Conservation (phyloP, 2,888 invertebrate species). For the Drosophila vallismaia region DNA sequence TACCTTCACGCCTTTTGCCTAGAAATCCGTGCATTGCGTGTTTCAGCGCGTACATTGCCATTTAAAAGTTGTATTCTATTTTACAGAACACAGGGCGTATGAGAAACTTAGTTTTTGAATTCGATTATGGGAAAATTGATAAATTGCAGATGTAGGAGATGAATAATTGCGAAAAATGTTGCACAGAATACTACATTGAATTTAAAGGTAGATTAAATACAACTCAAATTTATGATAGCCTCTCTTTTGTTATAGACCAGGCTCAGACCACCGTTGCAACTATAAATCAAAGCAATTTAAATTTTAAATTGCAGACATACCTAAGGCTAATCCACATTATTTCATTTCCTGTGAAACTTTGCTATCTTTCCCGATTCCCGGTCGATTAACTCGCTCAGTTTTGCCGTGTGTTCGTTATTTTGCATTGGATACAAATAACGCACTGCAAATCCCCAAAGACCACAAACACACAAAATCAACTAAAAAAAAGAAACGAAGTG, state of each 20-base stretch:
- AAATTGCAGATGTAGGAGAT: neutral
- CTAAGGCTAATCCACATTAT: slow-evolving; percentile 32
- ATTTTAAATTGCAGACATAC: slow-evolving; percentile 27
- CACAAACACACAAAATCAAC: slow-evolving; percentile 43
- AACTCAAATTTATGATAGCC: slow-evolving; percentile 16
- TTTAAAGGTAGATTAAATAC: slow-evolving; percentile 15
- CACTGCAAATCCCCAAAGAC: slow-evolving; percentile 42
- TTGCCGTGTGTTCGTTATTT: neutral
- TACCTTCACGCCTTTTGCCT: neutral
- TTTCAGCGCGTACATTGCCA: too few relatives aligned
- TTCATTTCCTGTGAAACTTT: slow-evolving; percentile 18
- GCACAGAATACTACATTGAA: slow-evolving; percentile 8
- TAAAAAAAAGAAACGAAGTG: slow-evolving; percentile 14
- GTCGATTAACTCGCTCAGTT: slow-evolving; percentile 29
- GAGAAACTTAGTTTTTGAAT: slow-evolving; percentile 17
- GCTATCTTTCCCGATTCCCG: slow-evolving; percentile 3
- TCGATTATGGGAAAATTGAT: neutral
- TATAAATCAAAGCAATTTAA: slow-evolving; percentile 13
- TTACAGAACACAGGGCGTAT: slow-evolving; percentile 17
- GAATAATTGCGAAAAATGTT: neutral
- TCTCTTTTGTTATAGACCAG: neutral
- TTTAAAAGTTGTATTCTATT: slow-evolving; percentile 10
- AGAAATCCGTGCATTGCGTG: slow-evolving; percentile 21
- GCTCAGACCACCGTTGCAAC: slow-evolving; percentile 1
- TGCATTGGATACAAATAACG: slow-evolving; percentile 38